phyloP scores from a whole-genome alignment of 2,797 vertebrate genomes.

The Bovichtus variegatus region DNA sequence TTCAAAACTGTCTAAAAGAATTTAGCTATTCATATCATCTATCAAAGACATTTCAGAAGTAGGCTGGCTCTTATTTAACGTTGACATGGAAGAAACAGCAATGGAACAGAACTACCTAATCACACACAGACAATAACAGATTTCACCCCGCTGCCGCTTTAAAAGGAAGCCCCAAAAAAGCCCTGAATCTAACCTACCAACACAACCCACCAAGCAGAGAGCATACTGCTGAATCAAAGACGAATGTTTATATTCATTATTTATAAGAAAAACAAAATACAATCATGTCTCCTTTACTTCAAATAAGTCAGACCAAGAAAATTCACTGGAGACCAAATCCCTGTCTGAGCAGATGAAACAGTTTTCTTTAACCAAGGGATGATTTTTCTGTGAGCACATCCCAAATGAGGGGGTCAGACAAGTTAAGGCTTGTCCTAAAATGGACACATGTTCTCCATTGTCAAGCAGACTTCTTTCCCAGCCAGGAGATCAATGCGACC shows the following conservation, averaged over 20 bases:
- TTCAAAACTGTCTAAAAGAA: slow-evolving; percentile 68
- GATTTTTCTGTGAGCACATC: slow-evolving; percentile 65
- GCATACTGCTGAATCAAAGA: slow-evolving; percentile 58
- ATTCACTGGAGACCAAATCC: slow-evolving; percentile 43
- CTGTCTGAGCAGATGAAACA: slow-evolving; percentile 52
- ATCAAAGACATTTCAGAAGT: slow-evolving; percentile 79
- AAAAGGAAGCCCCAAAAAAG: slow-evolving; percentile 56
- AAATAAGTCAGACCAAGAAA: slow-evolving; percentile 45
- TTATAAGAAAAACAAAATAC: slow-evolving; percentile 47
- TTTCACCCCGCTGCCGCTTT: slow-evolving; percentile 56
- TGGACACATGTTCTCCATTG: slow-evolving; percentile 83
- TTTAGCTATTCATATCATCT: slow-evolving; percentile 75
- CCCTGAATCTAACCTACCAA: slow-evolving; percentile 41
- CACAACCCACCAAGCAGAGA: slow-evolving; percentile 16
- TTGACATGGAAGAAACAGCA: slow-evolving; percentile 74
- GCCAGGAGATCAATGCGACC: slow-evolving; percentile 79
- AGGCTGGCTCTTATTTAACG: slow-evolving; percentile 74
- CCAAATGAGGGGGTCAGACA: slow-evolving; percentile 74
- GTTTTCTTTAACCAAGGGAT: slow-evolving; percentile 41
- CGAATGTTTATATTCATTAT: slow-evolving; percentile 62
- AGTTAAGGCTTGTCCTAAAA: slow-evolving; percentile 78
- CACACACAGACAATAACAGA: slow-evolving; percentile 78
- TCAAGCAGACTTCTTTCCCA: slow-evolving; percentile 79
- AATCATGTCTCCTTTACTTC: slow-evolving; percentile 44
- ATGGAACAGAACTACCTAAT: slow-evolving; percentile 73